Base-by-base conservation (phyloP, 2,888 invertebrate species). In the Oeneis ivallda region DNA sequence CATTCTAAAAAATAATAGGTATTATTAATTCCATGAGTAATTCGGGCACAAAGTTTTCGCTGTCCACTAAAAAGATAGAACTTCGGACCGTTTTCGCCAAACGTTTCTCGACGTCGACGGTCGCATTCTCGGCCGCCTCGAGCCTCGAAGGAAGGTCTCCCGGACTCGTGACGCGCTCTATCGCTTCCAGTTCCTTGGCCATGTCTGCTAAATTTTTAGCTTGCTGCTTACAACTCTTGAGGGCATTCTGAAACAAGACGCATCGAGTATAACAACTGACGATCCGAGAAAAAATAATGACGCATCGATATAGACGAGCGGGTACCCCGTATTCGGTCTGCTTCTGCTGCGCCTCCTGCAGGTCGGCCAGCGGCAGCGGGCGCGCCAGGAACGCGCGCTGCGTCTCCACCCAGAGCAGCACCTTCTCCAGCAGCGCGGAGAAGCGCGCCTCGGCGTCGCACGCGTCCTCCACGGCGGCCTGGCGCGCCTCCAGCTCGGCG, bases 361-460 rank as follows among this genome's bases (percentile, higher is more conserved):
- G 92, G 66, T 95, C 96, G 77, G 94, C 94, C 76, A 98, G 92
- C 76, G 95, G 94, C 68, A 97, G 92, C 60, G 96, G 96, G 83
- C 96, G 95, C 75, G 94, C 93, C 57, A 98, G 93, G 93, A 98
- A 97, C 66, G 93, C 92, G 75, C 94, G 94, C 85, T 97, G 97
- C 76, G 97, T 97, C 71, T 94, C 94, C 47, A 95, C 95, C 98
- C 98, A 98, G 65, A 93, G 89, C 86, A 96, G 95, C 54, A 98
- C 96, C 74, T 95, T 93, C 81, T 96, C 95, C 78, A 97, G 94
- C 70, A 98, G 92, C 67, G 95, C 93, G 75, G 97, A 93, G 93
- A 98, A 98, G 67, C 96, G 93, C 72, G 96, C 95, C 94, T 97
- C 97, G 34, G 97, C 96, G 79, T 98, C 98, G 76, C 98, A 93